These are phyloP conservation scores for Bungarus multicinctus DNA, from an alignment of 2,113 vertebrate species.

Conservation along the genomic window DNA sequence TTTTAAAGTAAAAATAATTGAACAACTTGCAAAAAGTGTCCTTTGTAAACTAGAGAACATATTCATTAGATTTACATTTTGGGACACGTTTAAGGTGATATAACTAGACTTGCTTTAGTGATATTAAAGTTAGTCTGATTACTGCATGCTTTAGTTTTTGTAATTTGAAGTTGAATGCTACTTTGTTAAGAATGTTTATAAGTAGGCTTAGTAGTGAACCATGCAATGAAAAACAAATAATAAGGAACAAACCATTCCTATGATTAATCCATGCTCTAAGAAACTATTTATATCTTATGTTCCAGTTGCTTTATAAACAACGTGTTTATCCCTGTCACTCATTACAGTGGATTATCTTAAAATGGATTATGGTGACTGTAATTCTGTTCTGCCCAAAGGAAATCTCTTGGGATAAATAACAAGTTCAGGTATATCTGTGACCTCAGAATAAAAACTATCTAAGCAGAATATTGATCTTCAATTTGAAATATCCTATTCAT, in stretches of 20 bases:
- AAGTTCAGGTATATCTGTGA: constrained; percentile 62
- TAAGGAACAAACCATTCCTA: background rate
- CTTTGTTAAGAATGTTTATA: background rate
- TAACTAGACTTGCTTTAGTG: background rate
- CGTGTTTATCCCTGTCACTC: constrained; percentile 64
- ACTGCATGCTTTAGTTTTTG: background rate
- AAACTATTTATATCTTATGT: constrained; percentile 52
- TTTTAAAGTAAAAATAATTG: background rate
- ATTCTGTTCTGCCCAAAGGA: constrained; percentile 74
- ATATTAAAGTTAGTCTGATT: background rate
- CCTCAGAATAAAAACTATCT: constrained; percentile 56
- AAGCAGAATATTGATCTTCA: constrained; percentile 45
- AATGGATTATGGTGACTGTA: constrained; percentile 73
- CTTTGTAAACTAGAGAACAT: background rate
- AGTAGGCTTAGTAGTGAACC: background rate
- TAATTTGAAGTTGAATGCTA: background rate
- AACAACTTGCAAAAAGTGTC: background rate
- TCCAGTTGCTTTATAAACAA: constrained; percentile 57
- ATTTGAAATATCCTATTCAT: constrained; percentile 38
- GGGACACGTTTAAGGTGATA: background rate
- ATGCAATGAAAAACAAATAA: background rate
- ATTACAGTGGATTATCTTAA: constrained; percentile 70
- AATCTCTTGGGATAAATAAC: constrained; percentile 75
- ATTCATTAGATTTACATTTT: background rate
- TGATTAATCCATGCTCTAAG: constrained; percentile 25